Percentiles rank a stretch among this genome's conserved stretches.
These are phyloP conservation scores for Promerops cafer DNA, from an alignment of 2,113 vertebrate genomes.

Conservation along the genomic window DNA sequence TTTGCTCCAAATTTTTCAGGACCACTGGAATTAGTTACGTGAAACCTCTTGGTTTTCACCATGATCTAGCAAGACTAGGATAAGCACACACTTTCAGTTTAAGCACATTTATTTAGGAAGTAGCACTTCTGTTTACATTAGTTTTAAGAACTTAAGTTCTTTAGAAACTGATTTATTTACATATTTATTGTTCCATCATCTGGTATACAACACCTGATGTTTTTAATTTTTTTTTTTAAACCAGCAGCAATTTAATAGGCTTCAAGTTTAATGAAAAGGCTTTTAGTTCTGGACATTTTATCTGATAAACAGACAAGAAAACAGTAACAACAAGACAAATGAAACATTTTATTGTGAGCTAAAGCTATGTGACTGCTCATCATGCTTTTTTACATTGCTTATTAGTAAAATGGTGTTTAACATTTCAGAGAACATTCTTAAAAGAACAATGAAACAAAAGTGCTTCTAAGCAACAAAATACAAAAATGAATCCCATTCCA, in stretches of 20 bases:
- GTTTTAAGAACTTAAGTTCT: not conserved
- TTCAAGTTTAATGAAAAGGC: constrained; percentile 11
- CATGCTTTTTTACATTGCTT: constrained; percentile 54
- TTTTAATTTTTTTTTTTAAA: not conserved
- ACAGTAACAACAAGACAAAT: constrained; percentile 17
- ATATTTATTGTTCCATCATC: not conserved
- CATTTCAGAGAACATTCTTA: constrained; percentile 20
- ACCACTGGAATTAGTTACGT: not conserved
- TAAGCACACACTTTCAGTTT: not conserved
- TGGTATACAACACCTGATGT: not conserved
- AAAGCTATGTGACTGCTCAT: constrained; percentile 34
- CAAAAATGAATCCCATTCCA: not conserved
- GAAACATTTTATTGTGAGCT: constrained; percentile 54
- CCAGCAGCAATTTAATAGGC: not conserved
- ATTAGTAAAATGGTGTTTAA: constrained; percentile 8
- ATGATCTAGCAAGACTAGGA: not conserved
- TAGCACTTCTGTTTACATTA: constrained; percentile 24
- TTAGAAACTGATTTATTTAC: constrained; percentile 12
- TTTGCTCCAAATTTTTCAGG: not conserved
- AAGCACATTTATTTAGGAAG: constrained; percentile 36
- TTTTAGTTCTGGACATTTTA: not conserved
- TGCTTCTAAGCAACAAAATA: constrained; percentile 11
- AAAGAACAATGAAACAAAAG: constrained; percentile 3
- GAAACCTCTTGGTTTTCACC: not conserved
- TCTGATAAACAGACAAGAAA: constrained; percentile 15